Evolutionary conservation across 2,888 invertebrate genomes (phyloP), one percentile per base, ranked within the genome.

Genomic region (Atrina japonica): DNA sequence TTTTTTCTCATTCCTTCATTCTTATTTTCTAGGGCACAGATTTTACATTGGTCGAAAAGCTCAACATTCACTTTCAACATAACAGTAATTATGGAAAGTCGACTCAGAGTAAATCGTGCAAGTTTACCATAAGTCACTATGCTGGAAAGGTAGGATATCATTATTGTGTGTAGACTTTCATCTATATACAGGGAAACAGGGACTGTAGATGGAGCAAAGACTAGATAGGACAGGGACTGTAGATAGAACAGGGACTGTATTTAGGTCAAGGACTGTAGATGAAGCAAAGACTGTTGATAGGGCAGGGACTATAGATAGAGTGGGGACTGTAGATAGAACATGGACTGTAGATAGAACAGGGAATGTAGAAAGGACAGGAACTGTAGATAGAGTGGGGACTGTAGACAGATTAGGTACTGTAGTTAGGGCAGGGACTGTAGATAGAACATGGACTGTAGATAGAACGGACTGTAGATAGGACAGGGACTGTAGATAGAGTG

Each of bases 51-150:
- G 88, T 89, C 21, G 83, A 84, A 35, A 90, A 90, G 73, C 77
- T 89, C 66, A 88, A 86, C 66, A 67, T 74, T 47, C 82, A 86
- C 61, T 85, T 87, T 71, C 75, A 64, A 23, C 73, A 79, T 35
- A 67, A 71, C 47, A 35, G 59, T 9, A 78, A 85, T 71, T 89
- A 82, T 71, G 77, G 72, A 58, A 83, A 82, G 55, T 81, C 83
- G 9, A 80, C 77, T 18, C 80, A 83, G 25, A 81, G 76, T 7
- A 81, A 73, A 18, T 76, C 78, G 23, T 72, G 72, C 6, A 78
- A 70, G 23, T 89, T 90, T 75, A 85, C 88, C 43, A 87, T 89
- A 50, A 73, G 76, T 41, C 90, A 90, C 71, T 90, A 90, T 77
- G 90, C 90, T 63, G 89, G 88, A 53, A 83, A 88, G 81, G 89